Percentiles rank a stretch among this genome's conserved stretches.
Conservation (phyloP, 2,113 vertebrate genomes). For the Gambusia holbrooki region DNA sequence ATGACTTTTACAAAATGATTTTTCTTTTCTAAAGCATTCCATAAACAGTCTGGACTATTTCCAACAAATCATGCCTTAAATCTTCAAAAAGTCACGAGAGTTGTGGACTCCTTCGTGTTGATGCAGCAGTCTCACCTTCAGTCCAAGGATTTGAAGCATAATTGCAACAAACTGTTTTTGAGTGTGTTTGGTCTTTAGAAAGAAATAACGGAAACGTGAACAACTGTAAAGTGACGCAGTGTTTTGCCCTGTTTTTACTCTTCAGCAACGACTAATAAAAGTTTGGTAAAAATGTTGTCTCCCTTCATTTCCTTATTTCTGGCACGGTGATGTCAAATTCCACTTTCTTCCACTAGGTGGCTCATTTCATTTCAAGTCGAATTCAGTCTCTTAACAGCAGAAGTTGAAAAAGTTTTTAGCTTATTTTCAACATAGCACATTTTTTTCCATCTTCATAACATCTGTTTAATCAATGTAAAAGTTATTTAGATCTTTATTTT, state of each 20-base stretch:
- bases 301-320: neutral
- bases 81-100: conserved; percentile 74
- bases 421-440: neutral
- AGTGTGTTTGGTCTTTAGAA: conserved; percentile 43
- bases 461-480: neutral
- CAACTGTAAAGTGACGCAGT: conserved; percentile 51
- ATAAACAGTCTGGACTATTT: conserved; percentile 36
- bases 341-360: conserved; percentile 23
- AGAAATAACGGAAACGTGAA: conserved; percentile 45
- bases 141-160: conserved; percentile 30
- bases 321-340: too few relatives aligned
- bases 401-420: neutral
- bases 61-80: conserved; percentile 78
- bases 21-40: conserved; percentile 28
- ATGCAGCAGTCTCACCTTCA: conserved; percentile 37
- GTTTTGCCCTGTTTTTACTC: conserved; percentile 67
- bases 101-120: conserved; percentile 35
- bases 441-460: neutral
- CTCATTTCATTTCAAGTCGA: neutral
- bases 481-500: neutral
- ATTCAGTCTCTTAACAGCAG: neutral
- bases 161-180: conserved; percentile 46
- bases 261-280: conserved; percentile 79
- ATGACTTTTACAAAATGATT: conserved; percentile 32
- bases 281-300: conserved; percentile 36